phyloP scores from a whole-genome alignment of 2,797 vertebrate genomes.

The Thamnophis elegans region DNA sequence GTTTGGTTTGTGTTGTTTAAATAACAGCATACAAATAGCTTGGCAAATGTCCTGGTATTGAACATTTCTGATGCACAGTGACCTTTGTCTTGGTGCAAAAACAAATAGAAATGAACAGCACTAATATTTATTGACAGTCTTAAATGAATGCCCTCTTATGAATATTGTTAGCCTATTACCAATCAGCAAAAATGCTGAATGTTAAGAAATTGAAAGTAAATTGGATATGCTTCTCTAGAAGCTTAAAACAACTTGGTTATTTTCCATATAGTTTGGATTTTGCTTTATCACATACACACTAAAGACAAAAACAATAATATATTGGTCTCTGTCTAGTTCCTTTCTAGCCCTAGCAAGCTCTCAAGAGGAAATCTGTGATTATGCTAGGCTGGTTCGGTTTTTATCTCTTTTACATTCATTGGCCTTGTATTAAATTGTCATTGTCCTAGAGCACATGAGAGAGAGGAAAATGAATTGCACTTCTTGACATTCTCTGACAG shows the following conservation, averaged over 20 bases:
- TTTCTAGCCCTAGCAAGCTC: conserved; percentile 61
- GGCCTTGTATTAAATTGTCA: conserved; percentile 88
- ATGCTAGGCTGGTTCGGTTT: conserved; percentile 73
- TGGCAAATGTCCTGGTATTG: conserved; percentile 19
- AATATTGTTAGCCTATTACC: conserved; percentile 39
- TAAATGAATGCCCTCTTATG: conserved; percentile 38
- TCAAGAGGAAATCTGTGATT: conserved; percentile 78
- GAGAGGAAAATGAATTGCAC: conserved; percentile 85
- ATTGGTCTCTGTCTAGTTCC: conserved; percentile 74
- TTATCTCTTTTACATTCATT: conserved; percentile 78
- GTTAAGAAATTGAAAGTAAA: conserved; percentile 1
- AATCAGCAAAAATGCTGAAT: conserved; percentile 19
- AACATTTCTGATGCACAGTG: conserved; percentile 47
- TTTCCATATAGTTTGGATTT: conserved; percentile 43
- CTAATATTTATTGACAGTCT: conserved; percentile 22
- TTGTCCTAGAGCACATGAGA: conserved; percentile 82
- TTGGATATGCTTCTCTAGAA: conserved; percentile 25
- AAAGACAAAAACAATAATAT: conserved; percentile 77
- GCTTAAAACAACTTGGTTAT: conserved; percentile 40
- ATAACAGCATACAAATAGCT: conserved; percentile 32
- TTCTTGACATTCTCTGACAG: conserved; percentile 84
- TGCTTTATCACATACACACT: conserved; percentile 57
- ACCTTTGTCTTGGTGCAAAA: conserved; percentile 45
- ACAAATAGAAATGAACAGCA: conserved; percentile 37
- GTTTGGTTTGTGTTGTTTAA: conserved; percentile 30